Evolutionary conservation across 2,113 vertebrate genomes (phyloP), one percentile per base, ranked within the genome.

Genomic region (Accipiter cooperii): DNA sequence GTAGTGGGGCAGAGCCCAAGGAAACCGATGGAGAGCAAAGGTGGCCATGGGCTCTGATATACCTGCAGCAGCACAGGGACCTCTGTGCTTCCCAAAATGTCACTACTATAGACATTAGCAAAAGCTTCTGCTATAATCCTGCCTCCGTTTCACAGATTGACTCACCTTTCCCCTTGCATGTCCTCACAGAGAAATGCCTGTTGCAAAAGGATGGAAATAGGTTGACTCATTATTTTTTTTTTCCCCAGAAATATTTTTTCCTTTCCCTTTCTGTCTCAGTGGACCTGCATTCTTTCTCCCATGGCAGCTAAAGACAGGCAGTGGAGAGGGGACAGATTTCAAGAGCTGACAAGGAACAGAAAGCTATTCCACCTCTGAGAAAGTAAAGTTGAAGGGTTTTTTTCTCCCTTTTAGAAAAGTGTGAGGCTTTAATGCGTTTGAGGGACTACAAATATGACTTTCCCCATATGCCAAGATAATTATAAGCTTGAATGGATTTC

Each of bases 401-500:
- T 87, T 61, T 10, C 34, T 69, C 74, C 54, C 54, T 54, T 92
- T 85, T 40, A 61, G 49, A 66, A 80, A 89, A 89, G 21, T 33
- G 36, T 84, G 71, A 88, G 75, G 17, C 51, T 83, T 38, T 93
- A 88, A 93, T 92, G 26, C 54, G 25, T 90, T 86, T 90, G 70
- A 93, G 58, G 20, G 61, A 21, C 84, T 66, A 21, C 58, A 54
- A 93, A 86, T 93, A 61, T 33, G 60, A 83, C 78, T 95, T 88
- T 79, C 75, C 79, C 86, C 64, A 58, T 73, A 79, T 19, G 42
- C 63, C 78, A 95, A 90, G 82, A 49, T 77, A 94, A 93, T 94
- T 93, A 93, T 74, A 93, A 91, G 87, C 75, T 90, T 84, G 71
- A 96, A 92, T 47, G 78, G 70, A 80, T 88, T 95, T 86, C 92